Percentiles rank a stretch among this genome's conserved stretches.
These are phyloP conservation scores for Pseudoatta argentina DNA, from an alignment of 1,140 invertebrate genomes.

Conservation along the genomic window DNA sequence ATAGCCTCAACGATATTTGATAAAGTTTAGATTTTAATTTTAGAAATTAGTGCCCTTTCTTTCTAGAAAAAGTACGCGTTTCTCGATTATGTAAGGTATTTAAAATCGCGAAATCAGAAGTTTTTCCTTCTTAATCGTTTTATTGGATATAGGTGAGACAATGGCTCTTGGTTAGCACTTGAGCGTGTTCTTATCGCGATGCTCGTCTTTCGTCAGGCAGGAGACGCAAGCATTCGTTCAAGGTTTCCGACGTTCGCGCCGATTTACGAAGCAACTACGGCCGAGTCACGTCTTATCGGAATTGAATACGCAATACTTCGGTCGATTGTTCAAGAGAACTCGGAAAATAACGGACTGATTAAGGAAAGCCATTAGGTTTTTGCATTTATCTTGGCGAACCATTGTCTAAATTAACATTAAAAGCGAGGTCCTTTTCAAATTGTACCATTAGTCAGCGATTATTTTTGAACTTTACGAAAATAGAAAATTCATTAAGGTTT, in stretches of 20 bases:
- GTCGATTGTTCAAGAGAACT: constrained; percentile 8
- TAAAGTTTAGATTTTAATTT: neutral
- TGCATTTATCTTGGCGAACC: neutral
- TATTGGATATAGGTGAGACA: constrained; percentile 31
- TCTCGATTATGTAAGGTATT: neutral
- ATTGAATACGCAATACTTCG: constrained; percentile 31
- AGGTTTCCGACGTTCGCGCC: constrained; percentile 35
- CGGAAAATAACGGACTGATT: constrained; percentile 16
- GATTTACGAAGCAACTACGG: constrained; percentile 28
- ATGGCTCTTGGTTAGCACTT: constrained; percentile 38
- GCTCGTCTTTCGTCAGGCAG: constrained; percentile 35
- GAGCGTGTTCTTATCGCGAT: constrained; percentile 39
- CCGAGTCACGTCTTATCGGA: constrained; percentile 50
- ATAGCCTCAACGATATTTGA: neutral
- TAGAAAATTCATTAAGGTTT: neutral
- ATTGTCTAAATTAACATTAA: neutral
- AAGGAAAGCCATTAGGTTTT: neutral
- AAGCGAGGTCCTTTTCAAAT: neutral
- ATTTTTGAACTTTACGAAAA: neutral
- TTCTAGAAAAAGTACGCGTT: neutral
- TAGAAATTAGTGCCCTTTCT: neutral
- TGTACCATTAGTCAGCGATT: neutral
- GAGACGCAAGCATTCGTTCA: constrained; percentile 39
- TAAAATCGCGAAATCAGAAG: neutral
- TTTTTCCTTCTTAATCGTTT: neutral